These are phyloP conservation scores for Limnephilus rhombicus DNA, from an alignment of 2,888 invertebrate species.

Conservation along the genomic window DNA sequence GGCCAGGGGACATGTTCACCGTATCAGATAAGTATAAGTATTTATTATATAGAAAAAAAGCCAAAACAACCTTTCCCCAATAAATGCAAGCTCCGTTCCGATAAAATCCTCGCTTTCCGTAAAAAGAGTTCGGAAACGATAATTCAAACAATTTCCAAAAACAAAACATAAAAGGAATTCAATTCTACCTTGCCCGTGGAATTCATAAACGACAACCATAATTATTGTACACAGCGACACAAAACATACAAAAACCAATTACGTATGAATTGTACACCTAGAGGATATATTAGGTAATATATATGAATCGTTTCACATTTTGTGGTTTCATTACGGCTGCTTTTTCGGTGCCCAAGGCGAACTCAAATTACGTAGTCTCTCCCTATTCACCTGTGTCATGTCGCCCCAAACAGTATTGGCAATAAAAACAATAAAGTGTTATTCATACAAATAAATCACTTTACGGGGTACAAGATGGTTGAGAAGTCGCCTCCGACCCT, in stretches of 20 bases:
- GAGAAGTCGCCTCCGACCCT: constrained; percentile 32
- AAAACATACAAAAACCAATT: not conserved
- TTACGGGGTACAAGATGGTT: constrained; percentile 22
- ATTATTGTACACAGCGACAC: not conserved
- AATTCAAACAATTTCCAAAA: not conserved
- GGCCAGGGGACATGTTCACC: not conserved
- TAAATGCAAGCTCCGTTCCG: not conserved
- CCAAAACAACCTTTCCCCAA: not conserved
- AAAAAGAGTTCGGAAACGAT: not conserved
- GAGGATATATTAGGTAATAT: not conserved
- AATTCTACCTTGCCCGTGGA: not conserved
- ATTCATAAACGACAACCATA: not conserved
- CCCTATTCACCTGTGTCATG: constrained; percentile 45
- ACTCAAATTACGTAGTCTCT: constrained; percentile 32
- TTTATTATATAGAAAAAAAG: not conserved
- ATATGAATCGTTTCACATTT: constrained; percentile 35
- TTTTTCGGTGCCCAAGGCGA: not conserved
- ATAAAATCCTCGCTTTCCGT: not conserved
- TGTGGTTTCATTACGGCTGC: constrained; percentile 23
- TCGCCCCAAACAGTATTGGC: constrained; percentile 49
- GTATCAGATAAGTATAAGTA: not conserved
- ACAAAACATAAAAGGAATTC: not conserved
- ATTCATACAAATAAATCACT: constrained; percentile 53
- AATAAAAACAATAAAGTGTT: constrained; percentile 58
- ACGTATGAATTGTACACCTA: not conserved